These are phyloP conservation scores for Nephrotoma guestfalica DNA, from an alignment of 2,888 invertebrate species.

Conservation along the genomic window DNA sequence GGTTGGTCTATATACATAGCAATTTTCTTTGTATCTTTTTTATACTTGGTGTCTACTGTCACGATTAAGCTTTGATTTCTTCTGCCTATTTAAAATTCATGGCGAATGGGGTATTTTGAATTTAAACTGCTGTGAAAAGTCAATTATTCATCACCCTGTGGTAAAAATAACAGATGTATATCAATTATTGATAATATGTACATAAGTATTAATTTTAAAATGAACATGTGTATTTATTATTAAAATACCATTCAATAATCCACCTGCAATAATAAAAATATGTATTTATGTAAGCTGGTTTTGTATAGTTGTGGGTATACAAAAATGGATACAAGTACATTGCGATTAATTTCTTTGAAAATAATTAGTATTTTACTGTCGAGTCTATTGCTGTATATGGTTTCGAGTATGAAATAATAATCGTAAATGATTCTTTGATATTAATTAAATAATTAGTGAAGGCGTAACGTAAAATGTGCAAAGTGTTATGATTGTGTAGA, in stretches of 20 bases:
- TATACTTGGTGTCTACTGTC: neutral
- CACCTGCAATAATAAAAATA: neutral
- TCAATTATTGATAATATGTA: neutral
- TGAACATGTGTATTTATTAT: neutral
- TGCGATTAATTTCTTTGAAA: neutral
- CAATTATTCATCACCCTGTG: neutral
- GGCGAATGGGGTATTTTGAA: neutral
- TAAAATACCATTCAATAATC: neutral
- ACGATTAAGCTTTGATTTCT: neutral
- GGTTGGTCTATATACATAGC: neutral
- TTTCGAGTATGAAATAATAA: neutral
- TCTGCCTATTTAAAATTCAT: neutral
- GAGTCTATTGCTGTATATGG: too few species aligned
- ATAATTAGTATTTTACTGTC: neutral
- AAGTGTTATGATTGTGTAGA: neutral
- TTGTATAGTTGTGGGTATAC: neutral
- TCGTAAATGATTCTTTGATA: neutral
- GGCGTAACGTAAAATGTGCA: neutral
- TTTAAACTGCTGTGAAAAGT: neutral
- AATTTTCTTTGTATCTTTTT: neutral
- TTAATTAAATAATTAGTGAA: neutral
- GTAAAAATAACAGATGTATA: neutral
- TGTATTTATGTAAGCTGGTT: neutral
- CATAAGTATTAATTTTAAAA: neutral
- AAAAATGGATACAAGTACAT: neutral